Evolutionary conservation across 2,113 vertebrate genomes (phyloP).

Genomic region (Strigops habroptila): DNA sequence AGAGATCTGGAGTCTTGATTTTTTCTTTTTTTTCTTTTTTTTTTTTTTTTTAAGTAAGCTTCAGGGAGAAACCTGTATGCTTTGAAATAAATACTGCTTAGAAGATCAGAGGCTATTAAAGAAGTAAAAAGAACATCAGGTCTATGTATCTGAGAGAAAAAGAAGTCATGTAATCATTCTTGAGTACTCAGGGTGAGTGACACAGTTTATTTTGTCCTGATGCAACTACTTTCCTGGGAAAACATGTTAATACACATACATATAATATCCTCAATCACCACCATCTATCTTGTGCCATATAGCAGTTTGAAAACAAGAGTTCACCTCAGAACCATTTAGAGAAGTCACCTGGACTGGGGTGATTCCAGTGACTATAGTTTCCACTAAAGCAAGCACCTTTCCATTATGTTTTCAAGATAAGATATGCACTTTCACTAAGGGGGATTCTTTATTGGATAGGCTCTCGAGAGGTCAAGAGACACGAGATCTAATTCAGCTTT

Average conservation of each 20-base stretch:
- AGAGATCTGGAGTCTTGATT: not conserved
- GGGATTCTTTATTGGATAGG: not conserved
- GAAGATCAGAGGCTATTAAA: not conserved
- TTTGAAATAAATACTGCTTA: not conserved
- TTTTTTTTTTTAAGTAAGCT: not conserved
- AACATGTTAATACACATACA: not conserved
- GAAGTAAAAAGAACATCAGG: not conserved
- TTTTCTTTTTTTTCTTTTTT: not conserved
- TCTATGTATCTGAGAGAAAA: not conserved
- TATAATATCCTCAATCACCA: not conserved
- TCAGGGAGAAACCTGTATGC: not conserved
- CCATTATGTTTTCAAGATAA: not conserved
- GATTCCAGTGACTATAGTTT: not conserved
- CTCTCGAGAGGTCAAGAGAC: not conserved
- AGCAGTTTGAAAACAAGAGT: not conserved
- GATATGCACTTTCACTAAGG: not conserved
- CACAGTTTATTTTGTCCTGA: not conserved
- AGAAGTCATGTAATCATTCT: accelerated
- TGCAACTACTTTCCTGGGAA: not conserved
- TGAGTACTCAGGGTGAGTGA: not conserved
- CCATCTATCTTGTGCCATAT: not conserved
- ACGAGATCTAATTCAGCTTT: not conserved
- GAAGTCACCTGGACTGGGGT: not conserved
- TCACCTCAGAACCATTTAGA: not conserved
- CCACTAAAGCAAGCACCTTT: not conserved